These are phyloP conservation scores for Sphyrna mokarran DNA, from an alignment of 2,113 vertebrate species.

Conservation along the genomic window DNA sequence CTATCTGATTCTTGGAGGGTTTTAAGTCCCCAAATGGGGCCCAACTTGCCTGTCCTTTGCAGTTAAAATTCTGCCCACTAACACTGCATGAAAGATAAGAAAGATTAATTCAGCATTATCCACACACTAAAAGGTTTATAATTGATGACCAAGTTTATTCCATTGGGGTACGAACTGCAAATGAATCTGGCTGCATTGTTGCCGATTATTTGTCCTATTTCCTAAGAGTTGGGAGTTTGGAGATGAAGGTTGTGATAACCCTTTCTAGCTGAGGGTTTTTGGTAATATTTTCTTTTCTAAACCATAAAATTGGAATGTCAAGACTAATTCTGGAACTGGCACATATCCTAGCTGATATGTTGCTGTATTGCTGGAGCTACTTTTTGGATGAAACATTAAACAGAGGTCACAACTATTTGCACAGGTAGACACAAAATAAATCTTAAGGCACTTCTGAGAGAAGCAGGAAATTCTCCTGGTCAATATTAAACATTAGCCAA, in stretches of 20 bases:
- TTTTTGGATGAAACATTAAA: neutral
- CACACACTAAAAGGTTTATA: too few species aligned
- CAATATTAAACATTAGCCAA: neutral
- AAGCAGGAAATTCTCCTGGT: neutral
- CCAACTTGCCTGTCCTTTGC: too few species aligned
- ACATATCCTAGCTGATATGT: neutral
- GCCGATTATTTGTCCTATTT: neutral
- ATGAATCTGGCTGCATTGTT: neutral
- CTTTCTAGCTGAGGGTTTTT: neutral
- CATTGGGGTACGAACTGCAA: too few species aligned
- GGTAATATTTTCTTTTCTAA: neutral
- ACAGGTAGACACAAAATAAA: neutral
- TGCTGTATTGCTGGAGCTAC: neutral
- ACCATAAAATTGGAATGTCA: neutral
- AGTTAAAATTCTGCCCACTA: too few species aligned
- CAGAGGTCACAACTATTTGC: neutral
- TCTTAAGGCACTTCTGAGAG: neutral
- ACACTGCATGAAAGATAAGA: too few species aligned
- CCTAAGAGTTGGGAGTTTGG: neutral
- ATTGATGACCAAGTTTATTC: too few species aligned
- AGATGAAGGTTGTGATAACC: neutral
- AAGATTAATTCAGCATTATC: too few species aligned
- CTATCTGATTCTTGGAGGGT: too few species aligned
- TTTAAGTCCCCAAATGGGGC: too few species aligned
- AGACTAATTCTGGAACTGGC: neutral